Conservation (phyloP, 2,113 vertebrate species). For the Fukomys damarensis region DNA sequence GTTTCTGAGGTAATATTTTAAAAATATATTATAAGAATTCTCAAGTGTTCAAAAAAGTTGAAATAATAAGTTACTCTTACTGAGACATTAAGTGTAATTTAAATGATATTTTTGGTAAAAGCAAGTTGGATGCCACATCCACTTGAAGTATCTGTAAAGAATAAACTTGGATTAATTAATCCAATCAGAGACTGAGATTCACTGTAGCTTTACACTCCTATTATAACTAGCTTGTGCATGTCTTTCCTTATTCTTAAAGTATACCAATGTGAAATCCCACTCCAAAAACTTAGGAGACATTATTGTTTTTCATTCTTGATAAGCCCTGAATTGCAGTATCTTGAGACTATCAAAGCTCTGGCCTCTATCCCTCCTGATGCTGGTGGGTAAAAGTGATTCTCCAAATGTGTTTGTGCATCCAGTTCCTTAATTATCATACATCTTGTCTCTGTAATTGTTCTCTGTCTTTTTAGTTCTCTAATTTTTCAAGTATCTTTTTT, state of each 20-base stretch:
- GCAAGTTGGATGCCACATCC: not conserved
- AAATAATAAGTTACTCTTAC: not conserved
- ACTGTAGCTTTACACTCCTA: not conserved
- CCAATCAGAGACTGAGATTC: not conserved
- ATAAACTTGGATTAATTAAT: not conserved
- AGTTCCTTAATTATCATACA: not conserved
- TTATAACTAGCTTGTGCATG: not conserved
- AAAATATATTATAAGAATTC: not conserved
- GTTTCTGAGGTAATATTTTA: not conserved
- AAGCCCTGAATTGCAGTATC: not conserved
- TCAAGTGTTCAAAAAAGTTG: not conserved
- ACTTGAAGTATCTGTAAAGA: not conserved
- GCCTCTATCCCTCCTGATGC: not conserved
- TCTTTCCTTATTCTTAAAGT: no score
- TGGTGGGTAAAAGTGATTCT: not conserved
- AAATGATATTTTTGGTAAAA: not conserved
- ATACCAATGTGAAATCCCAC: fast-evolving
- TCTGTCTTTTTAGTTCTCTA: not conserved
- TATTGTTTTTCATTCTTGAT: not conserved
- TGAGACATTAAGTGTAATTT: not conserved
- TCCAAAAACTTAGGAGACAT: not conserved
- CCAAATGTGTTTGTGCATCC: not conserved
- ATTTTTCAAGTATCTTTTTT: not conserved
- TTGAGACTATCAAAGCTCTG: not conserved
- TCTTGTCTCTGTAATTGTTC: not conserved